Base-by-base conservation (phyloP, 2,797 vertebrate genomes). In the Neosalanx taihuensis region DNA sequence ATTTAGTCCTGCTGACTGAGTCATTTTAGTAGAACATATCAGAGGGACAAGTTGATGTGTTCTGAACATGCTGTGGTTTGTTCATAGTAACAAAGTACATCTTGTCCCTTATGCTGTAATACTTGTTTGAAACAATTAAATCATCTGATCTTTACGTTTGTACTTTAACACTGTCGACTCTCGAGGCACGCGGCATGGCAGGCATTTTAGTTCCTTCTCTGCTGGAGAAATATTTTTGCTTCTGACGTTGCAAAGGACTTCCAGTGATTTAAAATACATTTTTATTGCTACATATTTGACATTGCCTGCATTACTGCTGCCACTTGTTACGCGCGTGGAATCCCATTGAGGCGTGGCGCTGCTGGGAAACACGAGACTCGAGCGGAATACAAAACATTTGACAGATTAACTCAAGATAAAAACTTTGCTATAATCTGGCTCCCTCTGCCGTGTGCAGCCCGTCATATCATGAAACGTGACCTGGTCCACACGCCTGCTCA, bases 181-280 rank as follows among this genome's bases (percentile, higher is more conserved):
- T 59, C 51, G 18, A 41, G 37, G 33, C 51, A 66, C 12, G 26
- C 13, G 23, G 41, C 64, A 37, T 49, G 20, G 20, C 64, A 65
- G 35, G 26, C 10, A 20, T n/a, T 65, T 46, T 41, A 26, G 17
- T 10, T 18, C 2, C 18, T 56, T 67, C n/a, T 18, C 26, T 23
- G 17, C 17, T 41, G 35, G 20, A 49, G 13, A 31, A 56, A 61
- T 3, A 56, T 23, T 72, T 72, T 23, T 4, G 69, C 68, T 72
- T 12, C 57, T 31, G 64, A 74, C 71, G 76, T 9, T 60, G 62
- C 70, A 62, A 57, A 46, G 74, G 70, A 78, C 60, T 69, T n/a
- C 4, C 23, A 51, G 3, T 3, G 67, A 6, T 35, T 69, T 64
- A 9, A 53, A 0, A 62, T 61, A 35, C 4, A 66, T 5, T 37